phyloP scores from a whole-genome alignment of 2,888 invertebrate genomes.

The Drosophila yooni region DNA sequence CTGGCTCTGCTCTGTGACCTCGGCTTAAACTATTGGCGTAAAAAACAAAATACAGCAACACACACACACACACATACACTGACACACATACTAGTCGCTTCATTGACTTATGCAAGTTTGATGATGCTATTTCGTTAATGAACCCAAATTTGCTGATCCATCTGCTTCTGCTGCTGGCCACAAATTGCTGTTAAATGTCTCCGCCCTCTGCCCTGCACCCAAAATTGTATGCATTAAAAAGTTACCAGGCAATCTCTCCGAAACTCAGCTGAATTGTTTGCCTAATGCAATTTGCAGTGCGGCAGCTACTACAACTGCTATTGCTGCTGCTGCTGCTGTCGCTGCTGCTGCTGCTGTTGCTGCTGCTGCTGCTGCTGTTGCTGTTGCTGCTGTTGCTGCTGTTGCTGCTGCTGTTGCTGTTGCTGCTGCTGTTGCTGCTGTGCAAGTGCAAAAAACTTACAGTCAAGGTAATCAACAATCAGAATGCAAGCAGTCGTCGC shows the following conservation, averaged over 20 bases:
- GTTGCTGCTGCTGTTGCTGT: slow-evolving; percentile 5
- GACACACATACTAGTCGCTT: slow-evolving; percentile 3
- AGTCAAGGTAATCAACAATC: slow-evolving; percentile 64
- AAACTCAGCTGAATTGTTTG: slow-evolving; percentile 59
- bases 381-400: slow-evolving; percentile 17
- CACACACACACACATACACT: neutral
- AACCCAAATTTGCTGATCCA: slow-evolving; percentile 29
- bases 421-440: neutral
- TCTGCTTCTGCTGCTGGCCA: slow-evolving; percentile 7
- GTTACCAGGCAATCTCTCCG: slow-evolving; percentile 12
- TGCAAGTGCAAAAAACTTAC: slow-evolving; percentile 3
- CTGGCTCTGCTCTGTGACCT: neutral
- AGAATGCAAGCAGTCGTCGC: slow-evolving; percentile 53
- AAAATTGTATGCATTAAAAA: slow-evolving; percentile 33
- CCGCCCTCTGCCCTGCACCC: slow-evolving; percentile 6
- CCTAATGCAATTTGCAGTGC: slow-evolving; percentile 64
- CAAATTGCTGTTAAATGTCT: slow-evolving; percentile 23
- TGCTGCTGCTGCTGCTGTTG: neutral
- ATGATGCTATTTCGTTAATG: slow-evolving; percentile 35
- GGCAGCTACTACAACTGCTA: slow-evolving; percentile 13
- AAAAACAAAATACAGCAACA: neutral
- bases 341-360: neutral
- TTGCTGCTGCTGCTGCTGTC: neutral
- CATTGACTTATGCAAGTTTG: slow-evolving; percentile 32
- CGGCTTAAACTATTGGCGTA: neutral